phyloP scores from a whole-genome alignment of 2,797 vertebrate species.

The Botia kubotai region DNA sequence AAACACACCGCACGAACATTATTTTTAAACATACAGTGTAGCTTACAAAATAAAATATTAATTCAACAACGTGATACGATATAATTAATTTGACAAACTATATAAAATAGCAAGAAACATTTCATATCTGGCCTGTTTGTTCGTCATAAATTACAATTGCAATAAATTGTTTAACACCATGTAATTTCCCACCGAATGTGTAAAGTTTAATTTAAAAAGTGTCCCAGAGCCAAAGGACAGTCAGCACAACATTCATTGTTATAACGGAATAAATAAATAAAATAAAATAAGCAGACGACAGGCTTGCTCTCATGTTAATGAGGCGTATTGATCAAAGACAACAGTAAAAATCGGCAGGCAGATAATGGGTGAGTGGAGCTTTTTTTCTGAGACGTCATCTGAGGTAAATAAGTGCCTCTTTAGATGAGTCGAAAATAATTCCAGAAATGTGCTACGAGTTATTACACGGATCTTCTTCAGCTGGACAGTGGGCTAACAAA shows the following conservation, averaged over 20 bases:
- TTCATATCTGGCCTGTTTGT: not conserved
- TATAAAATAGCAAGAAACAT: not conserved
- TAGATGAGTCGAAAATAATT: not conserved
- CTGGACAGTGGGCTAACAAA: not conserved
- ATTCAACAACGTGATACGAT: too few relatives aligned
- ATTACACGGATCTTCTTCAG: not conserved
- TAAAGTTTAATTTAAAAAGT: not conserved
- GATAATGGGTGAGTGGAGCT: conserved; percentile 52
- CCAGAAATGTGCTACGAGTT: conserved; percentile 3
- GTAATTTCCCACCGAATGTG: too few relatives aligned
- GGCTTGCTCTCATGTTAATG: conserved; percentile 57
- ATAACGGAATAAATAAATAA: conserved; percentile 49
- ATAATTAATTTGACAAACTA: not conserved
- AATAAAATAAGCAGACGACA: conserved; percentile 29
- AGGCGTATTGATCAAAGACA: conserved; percentile 54
- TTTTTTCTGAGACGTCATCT: conserved; percentile 45
- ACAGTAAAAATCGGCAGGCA: conserved; percentile 53
- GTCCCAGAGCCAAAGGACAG: conserved; percentile 15
- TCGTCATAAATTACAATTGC: not conserved
- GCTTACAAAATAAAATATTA: too few relatives aligned
- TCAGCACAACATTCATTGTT: conserved; percentile 24
- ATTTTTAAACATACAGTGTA: not conserved
- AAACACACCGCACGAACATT: not conserved
- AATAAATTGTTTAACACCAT: not conserved
- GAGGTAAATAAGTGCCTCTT: conserved; percentile 17